Evolutionary conservation across 2,888 invertebrate genomes (phyloP), one percentile per base, ranked within the genome.

Genomic region (Macrophya alboannulata): DNA sequence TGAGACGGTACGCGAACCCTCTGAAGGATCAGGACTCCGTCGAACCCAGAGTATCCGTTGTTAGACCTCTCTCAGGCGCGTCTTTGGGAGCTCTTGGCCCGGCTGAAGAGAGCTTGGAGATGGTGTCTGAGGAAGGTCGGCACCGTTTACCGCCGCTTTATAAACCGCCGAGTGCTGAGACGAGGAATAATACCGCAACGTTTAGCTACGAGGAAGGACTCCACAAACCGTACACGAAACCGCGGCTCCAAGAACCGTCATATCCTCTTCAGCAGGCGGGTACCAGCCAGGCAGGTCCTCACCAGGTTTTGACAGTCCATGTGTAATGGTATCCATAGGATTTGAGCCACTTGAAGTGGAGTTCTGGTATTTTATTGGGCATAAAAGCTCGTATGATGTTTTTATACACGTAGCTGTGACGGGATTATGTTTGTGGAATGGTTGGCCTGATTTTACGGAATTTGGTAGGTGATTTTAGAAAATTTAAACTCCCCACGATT

Each of bases 111-210:
- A 95, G 96, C 93, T 92, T 96, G 76, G 96, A 96, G 89, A 95
- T 95, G 95, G 95, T 95, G 71, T 94, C 95, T 21, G 95, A 95
- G 87, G 94, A 95, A 17, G 95, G 95, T 55, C 94, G 94, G 88
- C 94, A 95, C 68, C 94, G 94, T 74, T 92, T 94, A 31, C 94
- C 94, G 17, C 95, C 95, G 0, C 95, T 97, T 87, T 97, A 97
- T 94, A 98, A 98, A 94, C 97, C 97, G 87, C 97, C 97, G 92
- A 97, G 97, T 93, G 96, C 97, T 82, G 97, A 97, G 93, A 97
- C 97, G 93, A 95, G 97, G 90, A 97, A 97, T 94, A 97, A 97
- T 94, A 97, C 97, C 83, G 97, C 97, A 86, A 96, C 96, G 76
- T 92, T 93, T 85, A 92, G 89, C 84, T 93, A 93, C 88, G 93